Percentiles rank a stretch among this genome's conserved stretches.
phyloP scores from a whole-genome alignment of 2,797 vertebrate genomes.

The Pantherophis vulpinus region DNA sequence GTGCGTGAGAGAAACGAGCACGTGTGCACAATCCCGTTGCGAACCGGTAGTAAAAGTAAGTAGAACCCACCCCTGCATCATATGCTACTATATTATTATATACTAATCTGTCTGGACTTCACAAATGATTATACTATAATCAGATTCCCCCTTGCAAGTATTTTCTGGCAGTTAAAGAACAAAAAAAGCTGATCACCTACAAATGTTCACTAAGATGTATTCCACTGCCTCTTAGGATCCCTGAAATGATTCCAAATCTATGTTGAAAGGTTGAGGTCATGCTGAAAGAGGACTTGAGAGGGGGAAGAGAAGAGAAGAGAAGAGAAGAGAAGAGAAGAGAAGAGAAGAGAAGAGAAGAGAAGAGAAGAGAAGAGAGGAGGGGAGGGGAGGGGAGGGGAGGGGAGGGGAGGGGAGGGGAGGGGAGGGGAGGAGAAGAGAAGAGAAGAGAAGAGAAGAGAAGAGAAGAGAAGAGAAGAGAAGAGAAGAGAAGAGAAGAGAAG shows the following conservation, averaged over 20 bases:
- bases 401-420: no score
- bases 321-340: neutral
- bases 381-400: no score
- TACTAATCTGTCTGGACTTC: neutral
- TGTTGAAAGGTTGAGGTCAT: neutral
- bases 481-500: neutral
- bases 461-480: neutral
- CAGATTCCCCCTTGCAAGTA: neutral
- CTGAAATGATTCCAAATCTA: neutral
- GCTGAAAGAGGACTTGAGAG: neutral
- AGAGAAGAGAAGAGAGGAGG: neutral
- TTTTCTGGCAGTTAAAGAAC: neutral
- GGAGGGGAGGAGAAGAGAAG: neutral
- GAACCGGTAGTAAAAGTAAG: no score
- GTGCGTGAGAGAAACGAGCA: no score
- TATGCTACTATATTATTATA: slow-evolving; percentile 2
- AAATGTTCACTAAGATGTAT: neutral
- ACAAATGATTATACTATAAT: fast-evolving
- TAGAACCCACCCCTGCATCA: no score
- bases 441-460: no score
- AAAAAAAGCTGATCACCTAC: neutral
- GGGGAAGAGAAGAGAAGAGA: neutral
- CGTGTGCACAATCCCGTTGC: fast-evolving
- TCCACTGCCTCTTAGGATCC: neutral
- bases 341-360: neutral